Evolutionary conservation across 2,888 invertebrate species (phyloP).

Genomic region (Onthophagus sagittarius): DNA sequence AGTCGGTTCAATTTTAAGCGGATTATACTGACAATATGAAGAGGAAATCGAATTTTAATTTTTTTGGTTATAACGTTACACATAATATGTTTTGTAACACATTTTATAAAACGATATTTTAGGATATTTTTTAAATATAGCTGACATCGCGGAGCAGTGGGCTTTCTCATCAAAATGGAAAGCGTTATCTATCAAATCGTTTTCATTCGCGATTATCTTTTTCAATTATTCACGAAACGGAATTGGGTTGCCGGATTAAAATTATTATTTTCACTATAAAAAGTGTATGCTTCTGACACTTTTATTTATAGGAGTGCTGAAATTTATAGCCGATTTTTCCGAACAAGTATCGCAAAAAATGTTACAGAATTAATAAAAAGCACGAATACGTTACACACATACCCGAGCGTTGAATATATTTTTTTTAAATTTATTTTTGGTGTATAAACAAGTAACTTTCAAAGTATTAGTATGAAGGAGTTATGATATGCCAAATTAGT

Average conservation of each 20-base stretch:
- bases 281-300: neutral
- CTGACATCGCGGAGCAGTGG: neutral
- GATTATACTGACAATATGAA: slow-evolving; percentile 1
- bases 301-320: neutral
- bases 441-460: too few relatives aligned
- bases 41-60: neutral
- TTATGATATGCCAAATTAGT: too few relatives aligned
- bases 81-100: too few relatives aligned
- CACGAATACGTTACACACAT: too few relatives aligned
- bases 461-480: too few relatives aligned
- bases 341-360: neutral
- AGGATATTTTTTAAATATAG: neutral
- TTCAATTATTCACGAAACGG: neutral
- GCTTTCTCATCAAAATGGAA: neutral
- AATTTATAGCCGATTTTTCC: neutral
- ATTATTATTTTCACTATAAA: neutral
- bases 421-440: too few relatives aligned
- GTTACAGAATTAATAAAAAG: neutral
- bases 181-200: neutral
- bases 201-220: neutral
- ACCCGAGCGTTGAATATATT: too few relatives aligned
- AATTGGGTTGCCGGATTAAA: neutral
- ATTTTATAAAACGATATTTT: too few relatives aligned
- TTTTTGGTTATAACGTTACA: neutral
- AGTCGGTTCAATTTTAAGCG: neutral